phyloP scores from a whole-genome alignment of 2,888 invertebrate species.

The Phortica okadai region DNA sequence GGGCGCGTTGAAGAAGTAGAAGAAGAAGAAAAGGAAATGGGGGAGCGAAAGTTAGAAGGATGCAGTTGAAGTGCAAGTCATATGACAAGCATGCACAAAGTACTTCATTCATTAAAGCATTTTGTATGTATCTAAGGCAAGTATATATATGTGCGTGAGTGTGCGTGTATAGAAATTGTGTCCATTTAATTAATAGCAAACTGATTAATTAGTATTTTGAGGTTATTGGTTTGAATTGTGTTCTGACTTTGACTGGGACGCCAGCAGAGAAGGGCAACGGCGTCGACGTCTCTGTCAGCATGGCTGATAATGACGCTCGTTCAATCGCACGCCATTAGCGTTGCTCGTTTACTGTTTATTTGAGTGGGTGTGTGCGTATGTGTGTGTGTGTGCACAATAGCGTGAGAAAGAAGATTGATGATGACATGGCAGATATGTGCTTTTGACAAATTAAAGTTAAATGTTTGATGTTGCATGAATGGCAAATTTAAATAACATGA shows the following conservation, averaged over 20 bases:
- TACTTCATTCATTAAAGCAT: no score
- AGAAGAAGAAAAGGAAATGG: neutral
- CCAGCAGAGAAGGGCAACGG: no score
- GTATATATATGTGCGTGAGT: neutral
- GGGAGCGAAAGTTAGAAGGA: no score
- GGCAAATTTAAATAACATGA: no score
- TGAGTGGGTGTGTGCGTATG: no score
- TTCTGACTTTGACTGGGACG: neutral
- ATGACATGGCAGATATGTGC: neutral
- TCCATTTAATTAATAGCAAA: conserved; percentile 62
- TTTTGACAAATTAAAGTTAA: neutral
- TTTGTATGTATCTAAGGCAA: neutral
- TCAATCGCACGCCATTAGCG: no score
- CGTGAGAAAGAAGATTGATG: neutral
- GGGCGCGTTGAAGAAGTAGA: neutral
- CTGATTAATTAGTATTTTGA: conserved; percentile 63
- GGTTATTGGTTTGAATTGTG: conserved; percentile 27
- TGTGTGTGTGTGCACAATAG: neutral
- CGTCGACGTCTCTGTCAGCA: neutral
- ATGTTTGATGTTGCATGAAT: neutral
- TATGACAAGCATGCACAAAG: no score
- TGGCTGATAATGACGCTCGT: no score
- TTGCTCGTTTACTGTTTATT: no score
- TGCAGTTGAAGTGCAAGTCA: no score
- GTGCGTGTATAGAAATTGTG: conserved; percentile 39